Evolutionary conservation across 2,888 invertebrate species (phyloP), one percentile per base, ranked within the genome.

Genomic region (Drosophila prostipennis): DNA sequence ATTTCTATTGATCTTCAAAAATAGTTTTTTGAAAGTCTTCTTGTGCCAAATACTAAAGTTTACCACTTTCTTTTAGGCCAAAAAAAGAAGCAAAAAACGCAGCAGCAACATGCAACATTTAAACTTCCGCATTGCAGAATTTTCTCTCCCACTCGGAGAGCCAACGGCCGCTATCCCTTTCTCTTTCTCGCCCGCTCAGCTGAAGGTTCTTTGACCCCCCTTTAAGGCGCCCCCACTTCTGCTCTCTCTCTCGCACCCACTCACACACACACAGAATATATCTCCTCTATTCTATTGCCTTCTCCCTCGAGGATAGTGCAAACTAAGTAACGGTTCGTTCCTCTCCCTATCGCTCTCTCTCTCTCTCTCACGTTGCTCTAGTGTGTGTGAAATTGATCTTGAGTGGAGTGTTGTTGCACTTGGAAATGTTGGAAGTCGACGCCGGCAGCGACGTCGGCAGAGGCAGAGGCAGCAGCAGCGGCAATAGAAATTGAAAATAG

Each of bases 401-500:
- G 89, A 89, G 89, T 74, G 84, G 80, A 79, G 79, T 81, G 87
- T 80, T 73, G 71, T 45, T 80, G 84, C 84, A 88, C 87, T 90
- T 90, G 90, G 90, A 87, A 80, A 79, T 68, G 69, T 89, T 90
- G 88, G 90, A 86, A 79, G 84, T 69, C 71, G 64, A 43, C 77
- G 67, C 53, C n/a, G 39, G 42, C 40, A 16, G 40, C 40, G 39
- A 23, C 46, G 61, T 57, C 52, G 46, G 42, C 42, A 42, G 42
- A 19, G 46, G 42, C 42, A 42, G 42, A 19, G 34, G 60, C 57
- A 54, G 64, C 64, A 64, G 83, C 78, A 75, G 73, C 72, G 77
- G 87, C 83, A 84, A 89, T 89, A 89, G 90, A 89, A 90, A 89
- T 89, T 90, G 89, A 90, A 89, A 89, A 90, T 87, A 80, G 85